Conservation (phyloP, 2,113 vertebrate species). For the Spea bombifrons region DNA sequence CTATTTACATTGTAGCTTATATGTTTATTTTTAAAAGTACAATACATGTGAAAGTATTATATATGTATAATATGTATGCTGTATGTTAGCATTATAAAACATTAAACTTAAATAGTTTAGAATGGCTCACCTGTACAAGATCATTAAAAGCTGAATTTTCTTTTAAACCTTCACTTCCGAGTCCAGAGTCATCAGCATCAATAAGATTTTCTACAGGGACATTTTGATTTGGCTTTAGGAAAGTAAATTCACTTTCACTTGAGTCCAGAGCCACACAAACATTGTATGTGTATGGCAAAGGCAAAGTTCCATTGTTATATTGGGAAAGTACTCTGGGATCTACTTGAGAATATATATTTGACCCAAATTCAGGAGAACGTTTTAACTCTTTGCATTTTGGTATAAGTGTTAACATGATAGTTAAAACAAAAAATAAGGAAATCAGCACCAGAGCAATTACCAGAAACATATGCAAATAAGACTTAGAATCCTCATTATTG, state of each 20-base stretch:
- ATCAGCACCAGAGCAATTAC: slow-evolving; percentile 56
- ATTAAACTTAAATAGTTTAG: no score
- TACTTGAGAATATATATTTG: slow-evolving; percentile 26
- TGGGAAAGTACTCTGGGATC: slow-evolving; percentile 11
- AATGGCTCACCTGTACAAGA: no score
- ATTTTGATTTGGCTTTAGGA: no score
- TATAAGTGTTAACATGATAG: slow-evolving; percentile 35
- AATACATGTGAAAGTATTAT: no score
- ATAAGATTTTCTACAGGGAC: no score
- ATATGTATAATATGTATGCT: no score
- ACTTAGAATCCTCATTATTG: slow-evolving; percentile 49
- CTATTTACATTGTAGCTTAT: no score
- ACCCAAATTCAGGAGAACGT: background rate
- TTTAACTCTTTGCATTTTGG: background rate
- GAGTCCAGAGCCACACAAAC: slow-evolving; percentile 13
- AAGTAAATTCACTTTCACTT: no score
- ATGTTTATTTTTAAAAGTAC: no score
- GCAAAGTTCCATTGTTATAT: slow-evolving; percentile 21
- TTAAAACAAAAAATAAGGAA: slow-evolving; percentile 64
- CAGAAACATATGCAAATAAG: slow-evolving; percentile 61
- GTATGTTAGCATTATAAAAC: no score
- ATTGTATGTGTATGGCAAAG: slow-evolving; percentile 6
- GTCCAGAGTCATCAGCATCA: no score
- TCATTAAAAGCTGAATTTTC: no score
- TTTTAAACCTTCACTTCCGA: background rate